Evolutionary conservation across 2,888 invertebrate genomes (phyloP), one percentile per base, ranked within the genome.

Genomic region (Octonoba sinensis): DNA sequence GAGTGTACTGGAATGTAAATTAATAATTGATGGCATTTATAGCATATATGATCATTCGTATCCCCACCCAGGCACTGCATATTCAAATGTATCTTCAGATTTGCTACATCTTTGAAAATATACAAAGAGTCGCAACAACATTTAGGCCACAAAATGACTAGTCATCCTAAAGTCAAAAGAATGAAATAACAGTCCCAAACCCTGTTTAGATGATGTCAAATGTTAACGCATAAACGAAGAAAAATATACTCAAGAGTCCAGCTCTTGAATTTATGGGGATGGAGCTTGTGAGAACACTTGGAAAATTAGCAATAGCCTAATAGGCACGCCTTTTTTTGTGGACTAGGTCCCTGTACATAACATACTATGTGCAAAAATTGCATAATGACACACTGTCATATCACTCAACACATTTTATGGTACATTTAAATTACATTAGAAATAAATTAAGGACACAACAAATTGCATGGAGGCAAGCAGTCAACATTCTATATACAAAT

Each of bases 401-500:
- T 81, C 81, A 81, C 81, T 81, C 66, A 74, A 74, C 64, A 81
- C 57, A 49, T 69, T 74, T 74, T 74, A 81, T 81, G 59, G 62
- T 81, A 74, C 74, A 79, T 60, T 70, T 81, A 74, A 60, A 70
- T 69, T 69, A 73, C 67, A 76, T 71, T 24, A 60, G 51, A 82
- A 82, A 82, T 82, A 77, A 82, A 82, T 82, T 76, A 76, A 67
- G 75, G 73, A 82, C 72, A 77, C 56, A 72, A 75, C 81, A 75
- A 82, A 82, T 77, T 72, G 82, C 76, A 72, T 82, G 64, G 67
- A 60, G 72, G 82, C 82, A 76, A 82, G 76, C 82, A 72, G 54
- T 82, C 76, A 82, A 82, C 82, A 72, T 76, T 82, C 22, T 82
- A 82, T 82, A 24, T 82, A 82, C 82, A 82, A 72, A 82, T 82